Base-by-base conservation (phyloP, 2,113 vertebrate species). In the Progne subis region DNA sequence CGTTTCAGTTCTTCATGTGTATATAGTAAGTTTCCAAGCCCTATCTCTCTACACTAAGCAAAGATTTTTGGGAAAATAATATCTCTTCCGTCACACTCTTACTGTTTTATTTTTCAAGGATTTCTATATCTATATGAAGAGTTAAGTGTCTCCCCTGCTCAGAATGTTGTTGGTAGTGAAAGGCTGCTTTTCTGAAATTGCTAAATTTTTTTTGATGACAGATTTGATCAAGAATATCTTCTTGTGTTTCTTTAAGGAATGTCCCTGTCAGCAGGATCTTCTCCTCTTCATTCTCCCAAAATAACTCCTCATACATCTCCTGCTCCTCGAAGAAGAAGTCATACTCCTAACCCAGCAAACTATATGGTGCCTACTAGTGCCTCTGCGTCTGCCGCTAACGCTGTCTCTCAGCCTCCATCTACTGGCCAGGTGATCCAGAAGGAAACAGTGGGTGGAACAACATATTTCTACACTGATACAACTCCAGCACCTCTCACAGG, bases 231-330 rank as follows among this genome's bases (percentile, higher is more conserved):
- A 86, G 34, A 75, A 13, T 82, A 31, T 92, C 23, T 49, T 67
- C 61, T 93, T 95, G n/a, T 83, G 14, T 97, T 95, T 97, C 86
- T 97, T 96, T 86, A 94, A 99, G 99, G 99, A 94, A 99, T 99
- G 99, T 99, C 99, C 29, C 96, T 99, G 80, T 99, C 99, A 94
- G 99, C 99, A 70, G 99, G 99, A 83, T 99, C 99, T 29, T 99
- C 99, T 86, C 99, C 99, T 94, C 99, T 99, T 83, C 99, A 99
- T 96, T 99, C 99, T 32, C 99, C 99, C 86, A 99, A 99, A 98
- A 99, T 99, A 94, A 99, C 99, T 95, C 99, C 99, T 50, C 99
- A 99, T 95, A 99, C 99, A 39, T 99, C 99, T 90, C 99, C 99
- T 92, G 99, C 99, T 94, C 99, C 99, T 65, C 98, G 99, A 94